Evolutionary conservation across 2,888 invertebrate genomes (phyloP), one percentile per base, ranked within the genome.

Genomic region (Candidula unifasciata): DNA sequence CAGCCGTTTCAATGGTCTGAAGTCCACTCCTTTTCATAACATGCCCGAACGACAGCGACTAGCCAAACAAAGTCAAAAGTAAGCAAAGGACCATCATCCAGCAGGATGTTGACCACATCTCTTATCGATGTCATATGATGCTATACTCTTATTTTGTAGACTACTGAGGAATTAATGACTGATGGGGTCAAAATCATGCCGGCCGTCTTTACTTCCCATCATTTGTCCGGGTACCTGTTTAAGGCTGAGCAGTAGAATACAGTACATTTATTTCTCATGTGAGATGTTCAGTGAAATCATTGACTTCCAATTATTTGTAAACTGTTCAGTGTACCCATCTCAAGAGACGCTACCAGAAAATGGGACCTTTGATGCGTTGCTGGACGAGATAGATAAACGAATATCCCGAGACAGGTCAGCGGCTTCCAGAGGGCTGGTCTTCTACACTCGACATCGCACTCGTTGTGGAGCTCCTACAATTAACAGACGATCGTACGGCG

Each of bases 361-460:
- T 18, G 76, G 37, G 27, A 27, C 82, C 0, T 1, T 82, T 27
- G 82, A 82, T 18, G 37, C 37, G n/a, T 10, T 82, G 8, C 60
- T 82, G 27, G 52, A 35, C 0, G 74, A 66, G 18, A 74, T 82
- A 21, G 16, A 18, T 33, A 60, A 57, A 16, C 6, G 82, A 18
- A 27, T 76, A 0, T 27, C 13, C 30, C 0, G 64, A n/a, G 44
- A 44, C 33, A 6, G 44, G 44, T 82, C 37, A 30, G 73, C 3
- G 8, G 44, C 44, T 0, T 57, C 82, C 13, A 16, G 18, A 10
- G 24, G 52, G 35, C 30, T 54, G n/a, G 24, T 76, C 18, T 57
- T 82, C n/a, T 86, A 86, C 71, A 79, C 35, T 6, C 44, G 80
- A 24, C 79, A 79, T 27, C 84, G 86, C 24, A 86, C 86, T n/a